Base-by-base conservation (phyloP, 2,797 vertebrate species). In the Poeciliopsis paucimaculata region DNA sequence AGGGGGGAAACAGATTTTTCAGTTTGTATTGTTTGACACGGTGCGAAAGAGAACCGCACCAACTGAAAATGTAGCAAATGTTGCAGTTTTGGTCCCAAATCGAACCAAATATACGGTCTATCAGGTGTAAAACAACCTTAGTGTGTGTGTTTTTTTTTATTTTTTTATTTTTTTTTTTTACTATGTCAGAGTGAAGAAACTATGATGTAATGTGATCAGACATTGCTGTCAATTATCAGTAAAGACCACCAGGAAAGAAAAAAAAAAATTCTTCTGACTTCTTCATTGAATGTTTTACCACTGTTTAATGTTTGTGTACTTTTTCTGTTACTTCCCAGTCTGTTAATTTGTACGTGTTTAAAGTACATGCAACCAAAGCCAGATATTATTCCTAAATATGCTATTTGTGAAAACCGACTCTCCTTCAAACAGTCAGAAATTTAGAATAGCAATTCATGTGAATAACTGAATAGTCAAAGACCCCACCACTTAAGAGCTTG, bases 401-500 rank as follows among this genome's bases (percentile, higher is more conserved):
- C 34, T 41, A 68, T 41, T 68, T 23, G 8, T 41, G 39, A 68
- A 41, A 23, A 66, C 9, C 7, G 10, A 23, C 9, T 39, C 0
- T 0, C 13, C 31, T 41, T n/a, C 18, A 72, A 77, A 57, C 75
- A 72, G 41, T 71, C 73, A 31, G 72, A 79, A 76, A 72, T 78
- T 68, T 77, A 49, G 28, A 76, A 43, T 20, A 68, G 64, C 15
- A 15, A 9, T 60, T 75, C 26, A 12, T 85, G 73, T 73, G 78
- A 86, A 72, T 53, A 53, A 45, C 36, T 88, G 79, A 90, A 78
- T 77, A 66, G 51, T 80, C 49, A 78, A 84, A 90, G 90, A 88
- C 83, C 85, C 77, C 76, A 72, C 82, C 90, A 90, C 85, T 94
- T 91, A 85, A 92, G 82, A 79, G 39, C 81, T 89, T 76, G 85